Percentiles rank a stretch among this genome's conserved stretches.
These are phyloP conservation scores for Allolobophora icterica DNA, from an alignment of 2,888 invertebrate genomes.

Conservation along the genomic window DNA sequence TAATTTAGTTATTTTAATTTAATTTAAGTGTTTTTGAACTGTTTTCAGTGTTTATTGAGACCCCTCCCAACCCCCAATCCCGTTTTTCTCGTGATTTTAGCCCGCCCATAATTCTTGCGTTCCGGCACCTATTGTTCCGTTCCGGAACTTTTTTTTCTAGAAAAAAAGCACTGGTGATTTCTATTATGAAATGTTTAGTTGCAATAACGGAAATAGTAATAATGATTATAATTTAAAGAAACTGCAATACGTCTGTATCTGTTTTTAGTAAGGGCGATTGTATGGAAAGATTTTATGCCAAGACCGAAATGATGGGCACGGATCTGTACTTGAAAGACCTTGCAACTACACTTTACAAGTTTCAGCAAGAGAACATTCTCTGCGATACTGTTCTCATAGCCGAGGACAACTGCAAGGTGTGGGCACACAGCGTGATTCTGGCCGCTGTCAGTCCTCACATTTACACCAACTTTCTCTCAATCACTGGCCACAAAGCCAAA, in stretches of 20 bases:
- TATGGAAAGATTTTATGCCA: not conserved
- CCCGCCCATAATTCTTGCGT: too few species aligned
- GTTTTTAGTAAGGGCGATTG: not conserved
- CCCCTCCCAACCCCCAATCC: too few species aligned
- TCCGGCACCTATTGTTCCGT: too few species aligned
- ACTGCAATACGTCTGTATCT: not conserved
- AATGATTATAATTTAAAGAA: too few species aligned
- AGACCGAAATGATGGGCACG: not conserved
- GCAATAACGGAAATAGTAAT: not conserved
- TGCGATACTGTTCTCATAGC: slow-evolving; percentile 24
- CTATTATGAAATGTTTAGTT: not conserved
- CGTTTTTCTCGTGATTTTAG: too few species aligned
- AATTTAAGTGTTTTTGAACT: too few species aligned
- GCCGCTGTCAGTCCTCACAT: slow-evolving; percentile 35
- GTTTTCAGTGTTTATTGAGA: too few species aligned
- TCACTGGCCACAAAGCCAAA: not conserved
- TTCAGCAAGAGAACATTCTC: slow-evolving; percentile 13
- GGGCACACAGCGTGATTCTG: slow-evolving; percentile 34
- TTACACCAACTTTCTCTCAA: slow-evolving; percentile 8
- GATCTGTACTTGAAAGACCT: not conserved
- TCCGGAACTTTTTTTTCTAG: too few species aligned
- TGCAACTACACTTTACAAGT: not conserved
- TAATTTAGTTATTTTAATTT: too few species aligned
- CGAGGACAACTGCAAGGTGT: slow-evolving; percentile 12
- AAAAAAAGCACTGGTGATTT: too few species aligned